Conservation (phyloP, 2,888 invertebrate species). For the Chironomus tentans region DNA sequence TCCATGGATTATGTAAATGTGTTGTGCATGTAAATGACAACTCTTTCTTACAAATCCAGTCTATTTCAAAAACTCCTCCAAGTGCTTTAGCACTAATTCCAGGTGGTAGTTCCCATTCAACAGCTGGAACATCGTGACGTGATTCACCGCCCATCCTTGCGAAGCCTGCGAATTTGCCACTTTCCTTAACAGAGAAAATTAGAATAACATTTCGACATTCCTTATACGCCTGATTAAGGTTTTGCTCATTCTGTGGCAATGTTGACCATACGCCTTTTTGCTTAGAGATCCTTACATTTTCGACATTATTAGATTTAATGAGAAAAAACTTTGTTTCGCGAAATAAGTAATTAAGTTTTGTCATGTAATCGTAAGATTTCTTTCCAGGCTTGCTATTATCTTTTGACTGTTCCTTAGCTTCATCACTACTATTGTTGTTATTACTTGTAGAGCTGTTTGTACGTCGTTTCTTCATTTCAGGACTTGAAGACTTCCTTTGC, state of each 20-base stretch:
- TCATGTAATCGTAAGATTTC: conserved; percentile 75
- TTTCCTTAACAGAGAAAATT: conserved; percentile 96
- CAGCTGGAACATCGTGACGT: conserved; percentile 77
- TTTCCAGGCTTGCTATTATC: conserved; percentile 29
- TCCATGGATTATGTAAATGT: conserved; percentile 95
- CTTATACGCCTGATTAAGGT: conserved; percentile 87
- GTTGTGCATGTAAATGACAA: conserved; percentile 84
- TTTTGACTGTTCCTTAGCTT: conserved; percentile 37
- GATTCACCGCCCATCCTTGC: conserved; percentile 84
- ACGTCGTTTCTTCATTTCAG: conserved; percentile 31
- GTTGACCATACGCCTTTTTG: conserved; percentile 97
- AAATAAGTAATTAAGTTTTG: conserved; percentile 88
- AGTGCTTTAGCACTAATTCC: conserved; percentile 86
- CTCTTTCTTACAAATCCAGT: conserved; percentile 95
- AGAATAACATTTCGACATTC: conserved; percentile 89
- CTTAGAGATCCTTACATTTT: conserved; percentile 91
- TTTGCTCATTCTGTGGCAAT: conserved; percentile 91
- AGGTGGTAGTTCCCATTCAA: conserved; percentile 91
- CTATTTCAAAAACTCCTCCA: conserved; percentile 92
- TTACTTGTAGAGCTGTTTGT: conserved; percentile 21
- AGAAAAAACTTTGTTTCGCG: conserved; percentile 91
- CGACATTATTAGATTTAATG: conserved; percentile 96
- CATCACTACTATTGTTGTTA: conserved; percentile 12
- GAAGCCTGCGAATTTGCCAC: conserved; percentile 91
- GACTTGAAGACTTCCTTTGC: conserved; percentile 1